These are phyloP conservation scores for Seira ritae DNA, from an alignment of 2,888 invertebrate genomes.

Conservation along the genomic window DNA sequence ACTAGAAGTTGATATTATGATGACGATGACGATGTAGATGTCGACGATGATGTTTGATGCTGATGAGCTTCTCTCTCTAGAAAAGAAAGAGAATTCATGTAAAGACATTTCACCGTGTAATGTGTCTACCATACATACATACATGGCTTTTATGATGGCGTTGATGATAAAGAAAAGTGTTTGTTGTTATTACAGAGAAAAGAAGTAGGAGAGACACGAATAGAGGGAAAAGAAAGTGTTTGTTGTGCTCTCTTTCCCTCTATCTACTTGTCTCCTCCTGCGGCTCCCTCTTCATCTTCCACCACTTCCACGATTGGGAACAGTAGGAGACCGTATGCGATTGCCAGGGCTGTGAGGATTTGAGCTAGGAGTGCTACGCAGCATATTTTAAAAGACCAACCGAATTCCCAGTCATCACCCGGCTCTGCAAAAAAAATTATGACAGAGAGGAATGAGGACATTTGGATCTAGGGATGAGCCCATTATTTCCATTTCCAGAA, in stretches of 20 bases:
- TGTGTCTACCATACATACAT: too few species aligned
- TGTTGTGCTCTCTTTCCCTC: constrained; percentile 9
- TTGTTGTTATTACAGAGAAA: constrained; percentile 7
- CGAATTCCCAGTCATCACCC: constrained; percentile 61
- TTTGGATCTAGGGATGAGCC: neutral
- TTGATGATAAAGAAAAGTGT: neutral
- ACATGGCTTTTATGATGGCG: neutral
- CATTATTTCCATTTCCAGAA: neutral
- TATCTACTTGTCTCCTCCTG: constrained; percentile 56
- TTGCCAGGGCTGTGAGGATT: constrained; percentile 38
- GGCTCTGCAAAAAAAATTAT: constrained; percentile 39
- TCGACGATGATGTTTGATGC: too few species aligned
- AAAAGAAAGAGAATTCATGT: too few species aligned
- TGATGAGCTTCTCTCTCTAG: too few species aligned
- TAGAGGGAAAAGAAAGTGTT: neutral
- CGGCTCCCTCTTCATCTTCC: constrained; percentile 55
- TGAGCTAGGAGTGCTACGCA: constrained; percentile 51
- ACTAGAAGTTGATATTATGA: too few species aligned
- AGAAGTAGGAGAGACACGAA: neutral
- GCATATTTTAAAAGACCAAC: constrained; percentile 66
- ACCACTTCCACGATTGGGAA: constrained; percentile 65
- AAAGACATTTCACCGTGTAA: too few species aligned
- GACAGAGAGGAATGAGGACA: neutral
- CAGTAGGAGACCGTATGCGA: constrained; percentile 65
- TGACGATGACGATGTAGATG: too few species aligned